These are phyloP conservation scores for Hyposmocoma kahamanoa DNA, from an alignment of 1,140 invertebrate genomes.

Conservation along the genomic window DNA sequence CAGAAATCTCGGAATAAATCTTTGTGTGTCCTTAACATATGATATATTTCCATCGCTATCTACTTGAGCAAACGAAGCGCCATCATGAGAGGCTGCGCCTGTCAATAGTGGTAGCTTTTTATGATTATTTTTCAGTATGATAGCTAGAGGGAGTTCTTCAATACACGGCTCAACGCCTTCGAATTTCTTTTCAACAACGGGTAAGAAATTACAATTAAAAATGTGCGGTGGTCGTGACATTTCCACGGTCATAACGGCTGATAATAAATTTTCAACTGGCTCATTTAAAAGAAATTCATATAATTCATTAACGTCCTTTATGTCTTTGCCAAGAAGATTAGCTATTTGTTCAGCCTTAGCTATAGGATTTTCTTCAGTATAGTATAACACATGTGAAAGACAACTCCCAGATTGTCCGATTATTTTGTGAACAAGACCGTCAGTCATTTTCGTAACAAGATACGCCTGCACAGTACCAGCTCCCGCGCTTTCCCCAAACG, in stretches of 20 bases:
- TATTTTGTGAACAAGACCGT: slow-evolving; percentile 71
- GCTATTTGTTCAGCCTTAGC: slow-evolving; percentile 47
- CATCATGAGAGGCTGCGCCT: slow-evolving; percentile 75
- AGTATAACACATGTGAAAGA: slow-evolving; percentile 75
- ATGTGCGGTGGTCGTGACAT: slow-evolving; percentile 32
- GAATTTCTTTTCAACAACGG: slow-evolving; percentile 64
- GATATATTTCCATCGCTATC: slow-evolving; percentile 32
- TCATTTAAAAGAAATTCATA: slow-evolving; percentile 60
- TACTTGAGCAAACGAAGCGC: slow-evolving; percentile 58
- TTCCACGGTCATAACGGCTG: slow-evolving; percentile 36
- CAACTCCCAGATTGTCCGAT: slow-evolving; percentile 78
- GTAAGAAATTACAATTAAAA: slow-evolving; percentile 36
- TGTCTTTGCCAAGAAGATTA: slow-evolving; percentile 52
- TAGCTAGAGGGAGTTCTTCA: slow-evolving; percentile 40
- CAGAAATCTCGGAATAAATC: slow-evolving; percentile 47
- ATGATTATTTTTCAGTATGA: slow-evolving; percentile 59
- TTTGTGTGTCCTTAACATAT: slow-evolving; percentile 49
- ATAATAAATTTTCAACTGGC: slow-evolving; percentile 55
- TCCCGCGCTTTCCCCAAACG: slow-evolving; percentile 85
- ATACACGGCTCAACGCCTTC: slow-evolving; percentile 49
- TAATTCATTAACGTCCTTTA: slow-evolving; percentile 40
- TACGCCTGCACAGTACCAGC: slow-evolving; percentile 79
- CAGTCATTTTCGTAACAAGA: slow-evolving; percentile 78
- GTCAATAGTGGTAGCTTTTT: slow-evolving; percentile 75
- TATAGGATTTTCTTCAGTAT: slow-evolving; percentile 43